phyloP scores from a whole-genome alignment of 2,888 invertebrate species.

The Tridacna crocea region DNA sequence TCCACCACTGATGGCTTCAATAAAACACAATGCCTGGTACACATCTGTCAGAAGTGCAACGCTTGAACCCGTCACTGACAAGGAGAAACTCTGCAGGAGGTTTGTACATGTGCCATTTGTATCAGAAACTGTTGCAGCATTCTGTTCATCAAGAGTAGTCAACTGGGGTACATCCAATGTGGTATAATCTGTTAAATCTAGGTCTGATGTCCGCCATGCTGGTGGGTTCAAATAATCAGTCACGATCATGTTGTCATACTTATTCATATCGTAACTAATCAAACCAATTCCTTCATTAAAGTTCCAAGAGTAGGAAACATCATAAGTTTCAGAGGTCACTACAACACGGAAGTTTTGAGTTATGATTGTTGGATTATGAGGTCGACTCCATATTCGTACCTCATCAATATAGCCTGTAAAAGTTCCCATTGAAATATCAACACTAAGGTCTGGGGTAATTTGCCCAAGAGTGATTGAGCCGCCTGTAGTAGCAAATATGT shows the following conservation, averaged over 20 bases:
- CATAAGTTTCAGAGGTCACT: constrained; percentile 60
- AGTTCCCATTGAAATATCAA: constrained; percentile 49
- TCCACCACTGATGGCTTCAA: constrained; percentile 50
- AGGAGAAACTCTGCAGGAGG: constrained; percentile 51
- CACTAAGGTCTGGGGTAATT: constrained; percentile 54
- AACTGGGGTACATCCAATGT: constrained; percentile 38
- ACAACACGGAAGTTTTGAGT: constrained; percentile 62
- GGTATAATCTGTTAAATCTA: constrained; percentile 53
- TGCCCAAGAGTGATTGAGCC: constrained; percentile 68
- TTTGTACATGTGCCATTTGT: constrained; percentile 48
- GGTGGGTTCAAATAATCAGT: constrained; percentile 57
- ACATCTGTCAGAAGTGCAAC: constrained; percentile 38
- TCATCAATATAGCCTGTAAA: constrained; percentile 72
- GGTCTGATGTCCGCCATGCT: constrained; percentile 67
- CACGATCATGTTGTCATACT: constrained; percentile 60
- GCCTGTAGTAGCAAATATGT: constrained; percentile 58
- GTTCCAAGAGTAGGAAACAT: constrained; percentile 68
- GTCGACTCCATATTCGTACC: constrained; percentile 71
- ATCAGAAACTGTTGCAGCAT: constrained; percentile 28
- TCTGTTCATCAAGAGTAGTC: constrained; percentile 35
- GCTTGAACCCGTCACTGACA: constrained; percentile 34
- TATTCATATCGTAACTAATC: constrained; percentile 55
- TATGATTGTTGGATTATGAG: constrained; percentile 70
- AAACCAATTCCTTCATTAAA: constrained; percentile 68
- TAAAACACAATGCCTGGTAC: constrained; percentile 56